phyloP scores from a whole-genome alignment of 2,113 vertebrate species.

The Sus scrofa region T2T-Sscrofa CM000816.6:64302501-64303000 shows the following conservation, averaged over 20 bases:
- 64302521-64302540: neutral
- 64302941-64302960: neutral
- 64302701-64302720: slow-evolving; percentile 40
- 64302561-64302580: slow-evolving; percentile 28
- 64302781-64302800: neutral
- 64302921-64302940: slow-evolving; percentile 4
- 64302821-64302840: slow-evolving; percentile 25
- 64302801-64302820: neutral
- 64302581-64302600: neutral
- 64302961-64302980: slow-evolving; percentile 20
- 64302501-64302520: neutral
- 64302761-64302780: slow-evolving; percentile 29
- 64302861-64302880: neutral
- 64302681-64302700: slow-evolving; percentile 35
- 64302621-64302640: neutral
- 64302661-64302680: slow-evolving; percentile 26
- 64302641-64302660: slow-evolving; percentile 15
- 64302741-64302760: neutral
- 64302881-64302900: slow-evolving; percentile 19
- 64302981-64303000: slow-evolving; percentile 26
- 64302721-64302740: slow-evolving; percentile 25
- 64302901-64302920: slow-evolving; percentile 41
- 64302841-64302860: slow-evolving; percentile 23
- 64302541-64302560: slow-evolving; percentile 5
- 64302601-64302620: slow-evolving; percentile 37